Percentiles rank a stretch among this genome's conserved stretches.
Conservation (phyloP, 2,888 invertebrate genomes). For the Heliothis peltigera region DNA sequence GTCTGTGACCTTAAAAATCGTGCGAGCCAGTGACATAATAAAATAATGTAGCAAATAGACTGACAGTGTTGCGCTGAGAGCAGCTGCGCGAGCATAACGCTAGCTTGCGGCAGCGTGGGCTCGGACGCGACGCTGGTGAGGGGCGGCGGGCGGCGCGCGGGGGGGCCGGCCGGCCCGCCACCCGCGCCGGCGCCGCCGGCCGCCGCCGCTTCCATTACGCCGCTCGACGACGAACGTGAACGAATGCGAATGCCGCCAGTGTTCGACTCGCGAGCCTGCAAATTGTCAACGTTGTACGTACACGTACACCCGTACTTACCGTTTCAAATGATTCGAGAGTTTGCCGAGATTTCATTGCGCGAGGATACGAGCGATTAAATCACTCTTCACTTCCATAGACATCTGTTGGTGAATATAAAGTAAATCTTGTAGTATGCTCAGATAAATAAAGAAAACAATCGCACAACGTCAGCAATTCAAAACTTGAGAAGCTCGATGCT, state of each 20-base stretch:
- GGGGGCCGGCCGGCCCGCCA: constrained; percentile 81
- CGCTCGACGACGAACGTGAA: constrained; percentile 82
- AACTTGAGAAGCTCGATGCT: constrained; percentile 52
- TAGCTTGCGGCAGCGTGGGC: constrained; percentile 92
- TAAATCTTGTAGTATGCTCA: constrained; percentile 67
- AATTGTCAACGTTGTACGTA: constrained; percentile 65
- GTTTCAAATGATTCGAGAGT: constrained; percentile 59
- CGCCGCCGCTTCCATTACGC: constrained; percentile 90
- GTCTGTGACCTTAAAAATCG: constrained; percentile 24
- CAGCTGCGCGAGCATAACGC: constrained; percentile 95
- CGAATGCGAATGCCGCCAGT: constrained; percentile 77
- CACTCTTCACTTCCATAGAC: constrained; percentile 69
- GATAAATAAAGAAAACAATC: constrained; percentile 52
- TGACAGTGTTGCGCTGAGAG: constrained; percentile 92
- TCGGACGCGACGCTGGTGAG: constrained; percentile 94
- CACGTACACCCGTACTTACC: constrained; percentile 67
- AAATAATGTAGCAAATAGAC: constrained; percentile 67
- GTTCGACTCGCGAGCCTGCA: constrained; percentile 77
- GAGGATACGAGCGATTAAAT: constrained; percentile 68
- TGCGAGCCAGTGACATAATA: constrained; percentile 33
- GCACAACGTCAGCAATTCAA: constrained; percentile 54
- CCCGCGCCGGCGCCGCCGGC: constrained; percentile 65
- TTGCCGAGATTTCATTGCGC: constrained; percentile 66
- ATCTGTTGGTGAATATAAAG: constrained; percentile 75
- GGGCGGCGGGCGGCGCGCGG: constrained; percentile 87